Percentiles rank a stretch among this genome's conserved stretches.
These are phyloP conservation scores for Drosophila limbata DNA, from an alignment of 2,888 invertebrate genomes.

Conservation along the genomic window DNA sequence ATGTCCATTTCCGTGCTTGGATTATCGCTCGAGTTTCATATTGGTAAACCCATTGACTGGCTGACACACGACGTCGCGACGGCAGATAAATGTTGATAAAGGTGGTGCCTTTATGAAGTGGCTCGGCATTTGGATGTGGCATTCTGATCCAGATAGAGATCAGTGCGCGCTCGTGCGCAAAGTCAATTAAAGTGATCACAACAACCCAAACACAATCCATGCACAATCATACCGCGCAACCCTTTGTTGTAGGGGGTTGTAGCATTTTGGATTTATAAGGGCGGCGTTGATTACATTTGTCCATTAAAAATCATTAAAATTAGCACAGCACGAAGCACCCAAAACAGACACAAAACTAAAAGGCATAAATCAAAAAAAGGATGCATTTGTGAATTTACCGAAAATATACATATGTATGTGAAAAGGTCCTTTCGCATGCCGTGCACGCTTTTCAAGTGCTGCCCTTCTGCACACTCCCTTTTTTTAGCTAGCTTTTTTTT, in stretches of 20 bases:
- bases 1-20: conserved; percentile 57
- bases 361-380: conserved; percentile 66
- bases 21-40: conserved; percentile 37
- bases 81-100: conserved; percentile 4
- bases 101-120: conserved; percentile 44
- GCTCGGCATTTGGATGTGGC: conserved; percentile 28
- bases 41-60: conserved; percentile 44
- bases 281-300: conserved; percentile 76
- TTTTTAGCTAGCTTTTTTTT: conserved; percentile 34
- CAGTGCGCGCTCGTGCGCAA: conserved; percentile 76
- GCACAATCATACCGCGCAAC: conserved; percentile 32
- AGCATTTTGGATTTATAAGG: conserved; percentile 20
- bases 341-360: conserved; percentile 46
- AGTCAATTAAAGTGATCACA: conserved; percentile 80
- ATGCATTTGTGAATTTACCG: conserved; percentile 41
- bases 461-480: conserved; percentile 5
- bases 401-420: conserved; percentile 31
- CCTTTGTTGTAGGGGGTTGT: conserved; percentile 52
- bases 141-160: conserved; percentile 45
- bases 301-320: conserved; percentile 76
- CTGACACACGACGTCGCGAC: background rate
- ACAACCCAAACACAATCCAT: conserved; percentile 53
- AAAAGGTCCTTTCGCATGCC: conserved; percentile 40
- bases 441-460: conserved; percentile 58
- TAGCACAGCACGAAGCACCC: conserved; percentile 54